Percentiles rank a stretch among this genome's conserved stretches.
phyloP scores from a whole-genome alignment of 1,140 invertebrate genomes.

The Dinothrombium tinctorium region DNA sequence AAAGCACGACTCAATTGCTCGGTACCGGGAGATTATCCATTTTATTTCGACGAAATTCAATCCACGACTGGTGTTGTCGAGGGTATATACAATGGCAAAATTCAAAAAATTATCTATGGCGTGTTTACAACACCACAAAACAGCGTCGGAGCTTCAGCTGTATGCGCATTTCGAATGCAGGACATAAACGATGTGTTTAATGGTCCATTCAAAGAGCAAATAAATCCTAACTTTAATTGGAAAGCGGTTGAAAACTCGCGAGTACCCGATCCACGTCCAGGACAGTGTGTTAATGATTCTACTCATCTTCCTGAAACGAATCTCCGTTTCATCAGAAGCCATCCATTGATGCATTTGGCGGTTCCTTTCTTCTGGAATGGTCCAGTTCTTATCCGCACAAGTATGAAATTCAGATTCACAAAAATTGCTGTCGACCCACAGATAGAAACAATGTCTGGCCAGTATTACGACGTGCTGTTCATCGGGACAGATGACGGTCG shows the following conservation, averaged over 20 bases:
- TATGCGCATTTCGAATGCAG: constrained; percentile 83
- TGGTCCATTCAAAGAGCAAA: constrained; percentile 76
- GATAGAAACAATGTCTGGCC: constrained; percentile 57
- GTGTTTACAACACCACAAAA: constrained; percentile 89
- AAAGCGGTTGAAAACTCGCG: constrained; percentile 36
- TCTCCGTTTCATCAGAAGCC: constrained; percentile 79
- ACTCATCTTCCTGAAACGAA: constrained; percentile 55
- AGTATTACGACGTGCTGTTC: constrained; percentile 59
- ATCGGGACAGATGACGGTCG: constrained; percentile 53
- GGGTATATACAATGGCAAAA: constrained; percentile 35
- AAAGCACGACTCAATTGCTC: too few species aligned
- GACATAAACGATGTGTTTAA: constrained; percentile 49
- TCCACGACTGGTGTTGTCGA: constrained; percentile 48
- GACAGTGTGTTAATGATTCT: constrained; percentile 62
- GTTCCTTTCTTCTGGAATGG: constrained; percentile 64
- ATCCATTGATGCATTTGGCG: constrained; percentile 82
- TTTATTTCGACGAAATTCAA: too few species aligned
- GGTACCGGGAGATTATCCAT: too few species aligned
- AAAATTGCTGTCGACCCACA: constrained; percentile 78
- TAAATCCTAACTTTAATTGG: constrained; percentile 69
- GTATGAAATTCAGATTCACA: constrained; percentile 62
- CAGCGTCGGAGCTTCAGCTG: constrained; percentile 78
- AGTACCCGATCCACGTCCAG: constrained; percentile 23
- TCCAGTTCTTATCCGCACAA: constrained; percentile 66
- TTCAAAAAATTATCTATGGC: constrained; percentile 58